Evolutionary conservation across 2,797 vertebrate genomes (phyloP), one percentile per base, ranked within the genome.

Genomic region (Prionace glauca): DNA sequence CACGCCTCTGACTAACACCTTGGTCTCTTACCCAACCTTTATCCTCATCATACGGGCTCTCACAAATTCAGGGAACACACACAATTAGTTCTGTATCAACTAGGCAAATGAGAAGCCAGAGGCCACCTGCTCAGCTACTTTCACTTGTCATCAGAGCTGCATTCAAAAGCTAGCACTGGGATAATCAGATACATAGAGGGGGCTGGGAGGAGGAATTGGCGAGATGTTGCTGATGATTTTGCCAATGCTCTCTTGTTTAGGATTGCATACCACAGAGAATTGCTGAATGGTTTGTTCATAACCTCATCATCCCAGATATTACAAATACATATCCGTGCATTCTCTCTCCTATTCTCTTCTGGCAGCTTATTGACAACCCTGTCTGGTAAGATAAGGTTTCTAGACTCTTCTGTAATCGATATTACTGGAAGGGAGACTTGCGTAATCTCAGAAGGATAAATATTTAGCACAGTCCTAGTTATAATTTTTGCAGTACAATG

Each of bases 51-150:
- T 26, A 65, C 60, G 60, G 56, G n/a, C 60, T 4, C 88, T 91
- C 62, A 65, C 29, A 72, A 10, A 94, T 50, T 71, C 92, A 29
- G 10, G 60, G 88, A 91, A 9, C 69, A 50, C 65, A 94, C n/a
- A 94, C 69, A 94, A 94, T 94, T 94, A 94, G 32, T 94, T 94
- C 67, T 41, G 65, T 72, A 94, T 29, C 92, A 72, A 36, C 92
- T 69, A 94, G 92, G 41, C 92, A 94, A 94, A 72, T 94, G 92
- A 94, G 92, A 94, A 72, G 92, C 32, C 92, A 71, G 92, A 94
- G 67, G 41, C 92, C 92, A 72, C 92, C 92, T 94, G 67, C 92
- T 94, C 67, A 72, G 67, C 24, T 72, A 94, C 36, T 94, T 94
- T 41, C n/a, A 94, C 20, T 71, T 72, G 69, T 71, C 92, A 94